Conservation (phyloP, 2,113 vertebrate species). For the Oryzias curvinotus region DNA sequence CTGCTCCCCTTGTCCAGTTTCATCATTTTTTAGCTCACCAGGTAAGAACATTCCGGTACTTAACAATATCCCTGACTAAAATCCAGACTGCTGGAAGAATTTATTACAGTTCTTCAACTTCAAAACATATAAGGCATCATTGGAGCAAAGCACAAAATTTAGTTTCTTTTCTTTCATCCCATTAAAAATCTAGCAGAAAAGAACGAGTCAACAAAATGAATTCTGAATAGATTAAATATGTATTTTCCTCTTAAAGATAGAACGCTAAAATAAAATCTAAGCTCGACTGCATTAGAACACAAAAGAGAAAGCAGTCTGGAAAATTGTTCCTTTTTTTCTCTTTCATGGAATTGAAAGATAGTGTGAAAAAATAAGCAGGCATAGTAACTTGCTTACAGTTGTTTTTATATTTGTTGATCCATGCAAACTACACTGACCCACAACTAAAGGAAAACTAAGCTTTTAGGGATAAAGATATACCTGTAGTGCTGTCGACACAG, state of each 20-base stretch:
- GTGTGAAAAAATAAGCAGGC: too few relatives aligned
- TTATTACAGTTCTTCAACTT: constrained; percentile 4
- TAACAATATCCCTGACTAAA: constrained; percentile 7
- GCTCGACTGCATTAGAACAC: too few relatives aligned
- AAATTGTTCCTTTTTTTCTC: too few relatives aligned
- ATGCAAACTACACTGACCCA: too few relatives aligned
- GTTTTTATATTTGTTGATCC: too few relatives aligned
- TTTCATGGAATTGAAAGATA: too few relatives aligned
- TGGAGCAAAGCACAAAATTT: not conserved
- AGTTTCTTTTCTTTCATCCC: not conserved
- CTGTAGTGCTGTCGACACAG: constrained; percentile 86
- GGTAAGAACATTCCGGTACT: constrained; percentile 55
- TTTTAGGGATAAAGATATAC: constrained; percentile 51
- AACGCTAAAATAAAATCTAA: constrained; percentile 50
- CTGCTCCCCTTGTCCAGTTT: constrained; percentile 44
- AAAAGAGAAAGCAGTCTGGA: constrained; percentile 45
- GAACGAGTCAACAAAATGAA: constrained; percentile 28
- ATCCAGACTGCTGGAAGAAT: constrained; percentile 23
- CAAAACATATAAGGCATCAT: not conserved
- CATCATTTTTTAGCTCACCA: constrained; percentile 38
- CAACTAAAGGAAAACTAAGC: not conserved
- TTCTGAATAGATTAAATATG: constrained; percentile 13
- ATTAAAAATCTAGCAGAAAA: not conserved
- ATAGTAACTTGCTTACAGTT: too few relatives aligned
- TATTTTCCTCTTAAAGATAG: constrained; percentile 54